A percentile compares a stretch with the other conserved stretches of the same genome.
These are phyloP conservation scores for Drosophila ambigua DNA, from an alignment of 1,140 invertebrate genomes.

Conservation along the genomic window DNA sequence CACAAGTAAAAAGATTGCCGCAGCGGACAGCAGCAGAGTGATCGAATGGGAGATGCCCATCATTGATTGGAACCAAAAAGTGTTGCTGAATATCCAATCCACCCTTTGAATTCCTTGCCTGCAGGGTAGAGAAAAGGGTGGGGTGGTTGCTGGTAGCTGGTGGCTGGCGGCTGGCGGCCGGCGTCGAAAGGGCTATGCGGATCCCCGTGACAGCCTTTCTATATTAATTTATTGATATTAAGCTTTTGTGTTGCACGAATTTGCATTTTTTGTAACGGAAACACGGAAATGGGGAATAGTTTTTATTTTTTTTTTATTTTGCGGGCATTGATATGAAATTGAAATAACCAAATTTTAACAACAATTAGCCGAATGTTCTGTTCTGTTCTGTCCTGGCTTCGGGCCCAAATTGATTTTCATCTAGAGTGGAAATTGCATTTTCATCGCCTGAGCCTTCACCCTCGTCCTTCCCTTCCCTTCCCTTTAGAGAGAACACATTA, in stretches of 20 bases:
- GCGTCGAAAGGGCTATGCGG: neutral
- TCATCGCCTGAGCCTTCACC: conserved; percentile 14
- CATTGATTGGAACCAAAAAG: neutral
- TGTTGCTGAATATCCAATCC: too few relatives aligned
- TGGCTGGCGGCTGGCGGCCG: neutral
- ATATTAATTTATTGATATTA: conserved; percentile 69
- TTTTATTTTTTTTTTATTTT: conserved; percentile 18
- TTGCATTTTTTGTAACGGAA: conserved; percentile 47
- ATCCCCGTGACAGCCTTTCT: conserved; percentile 1
- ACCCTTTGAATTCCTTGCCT: too few relatives aligned
- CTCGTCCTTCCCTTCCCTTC: neutral
- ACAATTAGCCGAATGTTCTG: conserved; percentile 36
- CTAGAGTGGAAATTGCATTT: conserved; percentile 52
- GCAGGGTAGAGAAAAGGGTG: conserved; percentile 6
- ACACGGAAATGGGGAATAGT: conserved; percentile 7
- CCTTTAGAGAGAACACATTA: conserved; percentile 45
- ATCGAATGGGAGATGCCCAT: neutral
- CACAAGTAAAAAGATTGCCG: conserved; percentile 1
- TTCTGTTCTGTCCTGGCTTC: neutral
- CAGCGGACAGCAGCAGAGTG: neutral
- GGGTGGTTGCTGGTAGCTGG: too few relatives aligned
- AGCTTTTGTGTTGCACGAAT: conserved; percentile 49
- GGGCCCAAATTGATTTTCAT: conserved; percentile 59
- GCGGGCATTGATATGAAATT: neutral
- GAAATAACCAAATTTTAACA: conserved; percentile 18